Conservation (phyloP, 2,797 vertebrate genomes). For the Gymnodraco acuticeps region DNA sequence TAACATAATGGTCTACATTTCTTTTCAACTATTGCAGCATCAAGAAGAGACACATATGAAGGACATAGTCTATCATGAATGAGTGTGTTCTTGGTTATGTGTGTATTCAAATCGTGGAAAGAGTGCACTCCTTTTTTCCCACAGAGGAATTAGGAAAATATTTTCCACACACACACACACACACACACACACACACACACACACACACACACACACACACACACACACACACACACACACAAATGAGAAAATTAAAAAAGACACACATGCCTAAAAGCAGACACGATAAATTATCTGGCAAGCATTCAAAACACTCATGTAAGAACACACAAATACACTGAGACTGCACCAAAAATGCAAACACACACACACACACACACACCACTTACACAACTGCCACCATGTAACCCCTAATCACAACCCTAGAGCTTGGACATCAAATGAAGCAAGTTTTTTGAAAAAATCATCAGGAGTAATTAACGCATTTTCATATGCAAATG, state of each 20-base stretch:
- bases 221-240: slow-evolving; percentile 17
- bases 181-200: slow-evolving; percentile 19
- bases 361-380: slow-evolving; percentile 21
- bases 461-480: slow-evolving; percentile 99
- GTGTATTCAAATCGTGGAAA: slow-evolving; percentile 38
- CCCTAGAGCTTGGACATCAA: slow-evolving; percentile 98
- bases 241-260: slow-evolving; percentile 59
- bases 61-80: slow-evolving; percentile 18
- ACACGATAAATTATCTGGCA: slow-evolving; percentile 73
- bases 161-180: slow-evolving; percentile 39
- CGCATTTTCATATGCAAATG: slow-evolving; percentile 99
- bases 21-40: background rate
- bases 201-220: slow-evolving; percentile 13
- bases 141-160: slow-evolving; percentile 55
- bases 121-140: slow-evolving; percentile 14
- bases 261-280: slow-evolving; percentile 62
- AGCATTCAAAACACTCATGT: slow-evolving; percentile 69
- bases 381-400: slow-evolving; percentile 73
- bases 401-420: slow-evolving; percentile 85
- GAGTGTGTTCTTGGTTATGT: slow-evolving; percentile 23
- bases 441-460: slow-evolving; percentile 93
- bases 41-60: slow-evolving; percentile 13
- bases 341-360: slow-evolving; percentile 23
- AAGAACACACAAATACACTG: slow-evolving; percentile 57
- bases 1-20: slow-evolving; percentile 1